Conservation (phyloP, 2,113 vertebrate species). For the Paramisgurnus dabryanus region DNA sequence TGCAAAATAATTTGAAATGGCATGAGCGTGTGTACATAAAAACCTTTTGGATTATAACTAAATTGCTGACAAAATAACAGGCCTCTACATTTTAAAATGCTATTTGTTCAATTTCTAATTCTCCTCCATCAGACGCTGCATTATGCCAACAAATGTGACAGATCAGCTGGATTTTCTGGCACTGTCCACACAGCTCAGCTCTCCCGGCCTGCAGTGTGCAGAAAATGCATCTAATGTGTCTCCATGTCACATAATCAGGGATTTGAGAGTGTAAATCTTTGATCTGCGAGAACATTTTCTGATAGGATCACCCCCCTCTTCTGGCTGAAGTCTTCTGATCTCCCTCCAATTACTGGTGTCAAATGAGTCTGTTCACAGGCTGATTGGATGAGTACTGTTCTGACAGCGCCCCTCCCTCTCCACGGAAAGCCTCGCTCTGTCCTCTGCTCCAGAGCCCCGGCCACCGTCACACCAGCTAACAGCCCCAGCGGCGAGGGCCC, state of each 20-base stretch:
- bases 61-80: slow-evolving; percentile 40
- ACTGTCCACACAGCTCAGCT: slow-evolving; percentile 63
- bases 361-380: slow-evolving; percentile 83
- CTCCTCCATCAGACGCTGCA: slow-evolving; percentile 40
- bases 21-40: too few relatives aligned
- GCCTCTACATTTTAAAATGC: slow-evolving; percentile 26
- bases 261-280: slow-evolving; percentile 80
- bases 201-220: slow-evolving; percentile 65
- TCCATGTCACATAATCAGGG: slow-evolving; percentile 80
- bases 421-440: slow-evolving; percentile 42
- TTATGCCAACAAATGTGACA: slow-evolving; percentile 60
- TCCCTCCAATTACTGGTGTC: slow-evolving; percentile 81
- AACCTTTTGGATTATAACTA: slow-evolving; percentile 10
- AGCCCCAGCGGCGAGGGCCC: slow-evolving; percentile 37
- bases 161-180: slow-evolving; percentile 64
- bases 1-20: too few relatives aligned
- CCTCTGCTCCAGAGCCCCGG: slow-evolving; percentile 29
- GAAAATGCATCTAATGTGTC: slow-evolving; percentile 75
- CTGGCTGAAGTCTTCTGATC: slow-evolving; percentile 75
- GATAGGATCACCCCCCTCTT: slow-evolving; percentile 68
- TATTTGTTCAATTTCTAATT: slow-evolving; percentile 39
- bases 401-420: slow-evolving; percentile 67
- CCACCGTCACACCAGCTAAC: slow-evolving; percentile 51
- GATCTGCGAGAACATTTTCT: slow-evolving; percentile 79
- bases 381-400: slow-evolving; percentile 79